A percentile compares a stretch with the other conserved stretches of the same genome.
phyloP scores from a whole-genome alignment of 2,113 vertebrate genomes.

The Mesitornis unicolor region DNA sequence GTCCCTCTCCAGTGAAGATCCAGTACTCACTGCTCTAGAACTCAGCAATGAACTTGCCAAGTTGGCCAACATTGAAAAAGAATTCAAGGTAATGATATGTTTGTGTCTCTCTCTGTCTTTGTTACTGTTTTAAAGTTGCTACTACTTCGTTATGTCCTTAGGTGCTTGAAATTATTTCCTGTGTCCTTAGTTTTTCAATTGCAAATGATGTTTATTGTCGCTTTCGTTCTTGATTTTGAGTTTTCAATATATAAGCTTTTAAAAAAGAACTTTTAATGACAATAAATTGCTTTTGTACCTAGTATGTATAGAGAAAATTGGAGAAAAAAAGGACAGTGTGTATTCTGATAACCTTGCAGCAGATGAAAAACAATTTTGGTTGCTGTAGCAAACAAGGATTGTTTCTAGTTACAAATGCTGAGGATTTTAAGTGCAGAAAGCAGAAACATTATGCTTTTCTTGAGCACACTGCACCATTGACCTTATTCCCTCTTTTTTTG shows the following conservation, averaged over 20 bases:
- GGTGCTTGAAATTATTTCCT: neutral
- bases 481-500: neutral
- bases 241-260: neutral
- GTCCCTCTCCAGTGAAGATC: constrained; percentile 87
- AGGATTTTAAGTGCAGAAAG: neutral
- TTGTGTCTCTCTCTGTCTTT: neutral
- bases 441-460: neutral
- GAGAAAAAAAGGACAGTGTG: neutral
- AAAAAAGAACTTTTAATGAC: neutral
- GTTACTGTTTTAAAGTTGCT: neutral
- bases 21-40: constrained; percentile 85
- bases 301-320: neutral
- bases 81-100: constrained; percentile 81
- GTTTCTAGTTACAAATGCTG: neutral
- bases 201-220: neutral
- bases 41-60: constrained; percentile 89
- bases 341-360: neutral
- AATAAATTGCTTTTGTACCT: neutral
- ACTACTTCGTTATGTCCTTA: neutral
- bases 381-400: neutral
- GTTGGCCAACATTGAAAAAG: constrained; percentile 89
- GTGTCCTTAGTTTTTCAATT: neutral
- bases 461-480: neutral
- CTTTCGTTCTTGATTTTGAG: neutral
- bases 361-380: neutral